Evolutionary conservation across 2,113 vertebrate species (phyloP), one percentile per base, ranked within the genome.

Genomic region (Romanogobio albipinnatus): DNA sequence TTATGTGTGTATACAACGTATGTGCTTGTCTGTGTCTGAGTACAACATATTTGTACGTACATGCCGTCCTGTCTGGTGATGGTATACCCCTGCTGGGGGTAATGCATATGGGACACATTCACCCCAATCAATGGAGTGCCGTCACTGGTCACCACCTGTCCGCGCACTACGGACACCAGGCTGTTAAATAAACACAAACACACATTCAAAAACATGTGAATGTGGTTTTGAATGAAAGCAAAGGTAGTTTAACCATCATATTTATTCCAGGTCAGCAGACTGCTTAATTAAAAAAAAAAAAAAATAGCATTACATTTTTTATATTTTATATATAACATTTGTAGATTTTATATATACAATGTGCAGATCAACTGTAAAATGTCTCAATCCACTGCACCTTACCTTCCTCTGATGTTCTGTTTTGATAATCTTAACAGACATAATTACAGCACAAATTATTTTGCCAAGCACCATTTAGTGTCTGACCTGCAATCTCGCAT

Each of bases 71-170:
- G 97, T 85, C 98, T 96, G 14, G 97, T 99, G 92, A 98, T 93
- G 73, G 97, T 99, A 87, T 96, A 96, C 26, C 98, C 98, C 9
- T 96, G 97, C 82, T 98, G 96, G 0, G 96, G 95, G 88, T 98
- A 97, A 92, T 96, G 97, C 76, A 96, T 96, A 87, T 99, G 98
- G 2, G 98, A 98, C 87, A 99, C 97, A n/a, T 99, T 99, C 81
- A 99, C 98, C 91, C 98, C 98, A 82, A 99, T 99, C 88, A 99
- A 96, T 0, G 98, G 98, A 0, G 98, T 99, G 86, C 97, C 98
- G 26, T 99, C 98, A 51, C 96, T 96, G 5, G 98, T 99, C 81
- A 99, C 95, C 73, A 99, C 97, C 89, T 99, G 98, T 91, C 98
- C 98, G 88, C 98, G 95, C 93, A 99, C 96, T 91, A 99, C 96